phyloP scores from a whole-genome alignment of 2,113 vertebrate genomes.

The Mesocricetus auratus region DNA sequence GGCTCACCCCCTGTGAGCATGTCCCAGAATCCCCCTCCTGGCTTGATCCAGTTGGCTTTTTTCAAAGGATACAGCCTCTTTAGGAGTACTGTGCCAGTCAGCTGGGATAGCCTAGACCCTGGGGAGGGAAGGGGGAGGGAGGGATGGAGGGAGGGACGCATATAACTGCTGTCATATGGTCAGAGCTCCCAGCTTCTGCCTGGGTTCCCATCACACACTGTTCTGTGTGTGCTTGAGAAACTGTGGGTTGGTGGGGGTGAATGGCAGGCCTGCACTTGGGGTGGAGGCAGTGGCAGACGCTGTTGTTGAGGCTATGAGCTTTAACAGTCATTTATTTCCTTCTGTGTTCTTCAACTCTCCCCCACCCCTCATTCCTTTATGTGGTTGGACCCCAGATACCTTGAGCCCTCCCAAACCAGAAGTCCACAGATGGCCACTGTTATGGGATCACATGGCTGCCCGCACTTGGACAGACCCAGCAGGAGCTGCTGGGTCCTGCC shows the following conservation, averaged over 20 bases:
- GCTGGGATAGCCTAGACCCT: background rate
- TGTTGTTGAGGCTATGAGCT: background rate
- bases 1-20: background rate
- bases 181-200: background rate
- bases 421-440: background rate
- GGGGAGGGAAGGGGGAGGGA: too few relatives aligned
- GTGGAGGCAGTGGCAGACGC: background rate
- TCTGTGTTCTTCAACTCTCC: background rate
- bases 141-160: too few relatives aligned
- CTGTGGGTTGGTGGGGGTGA: background rate
- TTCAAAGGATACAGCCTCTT: background rate
- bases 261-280: constrained; percentile 9
- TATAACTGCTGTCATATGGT: background rate
- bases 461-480: background rate
- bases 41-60: background rate
- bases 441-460: too few relatives aligned
- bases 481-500: too few relatives aligned
- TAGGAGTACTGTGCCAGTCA: background rate
- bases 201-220: background rate
- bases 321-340: background rate
- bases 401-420: too few relatives aligned
- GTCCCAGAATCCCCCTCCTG: background rate
- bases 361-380: background rate
- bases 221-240: background rate
- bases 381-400: background rate